Conservation (phyloP, 2,797 vertebrate genomes). For the Champsocephalus esox region DNA sequence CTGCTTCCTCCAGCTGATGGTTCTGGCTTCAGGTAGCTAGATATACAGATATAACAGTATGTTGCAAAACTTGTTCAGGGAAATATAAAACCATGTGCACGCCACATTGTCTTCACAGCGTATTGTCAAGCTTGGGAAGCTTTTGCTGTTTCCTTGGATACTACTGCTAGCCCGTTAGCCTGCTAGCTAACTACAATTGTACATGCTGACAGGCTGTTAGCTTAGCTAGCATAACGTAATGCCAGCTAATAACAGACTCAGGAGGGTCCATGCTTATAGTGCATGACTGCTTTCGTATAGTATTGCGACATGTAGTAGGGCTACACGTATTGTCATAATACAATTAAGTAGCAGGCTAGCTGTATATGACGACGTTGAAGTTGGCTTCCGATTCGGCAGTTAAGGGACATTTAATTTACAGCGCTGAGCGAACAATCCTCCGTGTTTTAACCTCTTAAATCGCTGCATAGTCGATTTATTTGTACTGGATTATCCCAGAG, state of each 20-base stretch:
- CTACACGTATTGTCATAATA: too few relatives aligned
- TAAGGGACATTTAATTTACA: too few relatives aligned
- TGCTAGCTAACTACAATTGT: conserved; percentile 9
- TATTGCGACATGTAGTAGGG: too few relatives aligned
- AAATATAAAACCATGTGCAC: not conserved
- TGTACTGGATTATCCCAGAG: too few relatives aligned
- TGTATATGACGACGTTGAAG: too few relatives aligned
- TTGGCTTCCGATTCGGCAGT: too few relatives aligned
- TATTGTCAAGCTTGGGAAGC: not conserved
- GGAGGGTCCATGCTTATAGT: not conserved
- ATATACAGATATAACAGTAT: not conserved
- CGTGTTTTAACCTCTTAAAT: too few relatives aligned
- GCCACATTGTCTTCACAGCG: not conserved
- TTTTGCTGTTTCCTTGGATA: not conserved
- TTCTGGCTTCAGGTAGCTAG: conserved; percentile 31
- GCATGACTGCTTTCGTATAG: too few relatives aligned
- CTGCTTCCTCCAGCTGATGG: conserved; percentile 19
- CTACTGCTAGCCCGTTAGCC: conserved; percentile 10
- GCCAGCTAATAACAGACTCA: not conserved
- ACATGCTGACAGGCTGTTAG: conserved; percentile 13
- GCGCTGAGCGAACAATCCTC: too few relatives aligned
- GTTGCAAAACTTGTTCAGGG: not conserved
- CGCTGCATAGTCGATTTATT: too few relatives aligned
- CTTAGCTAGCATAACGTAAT: not conserved
- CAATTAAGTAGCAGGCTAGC: not conserved